phyloP scores from a whole-genome alignment of 1,140 invertebrate species.

The Lutraria rhynchaena region DNA sequence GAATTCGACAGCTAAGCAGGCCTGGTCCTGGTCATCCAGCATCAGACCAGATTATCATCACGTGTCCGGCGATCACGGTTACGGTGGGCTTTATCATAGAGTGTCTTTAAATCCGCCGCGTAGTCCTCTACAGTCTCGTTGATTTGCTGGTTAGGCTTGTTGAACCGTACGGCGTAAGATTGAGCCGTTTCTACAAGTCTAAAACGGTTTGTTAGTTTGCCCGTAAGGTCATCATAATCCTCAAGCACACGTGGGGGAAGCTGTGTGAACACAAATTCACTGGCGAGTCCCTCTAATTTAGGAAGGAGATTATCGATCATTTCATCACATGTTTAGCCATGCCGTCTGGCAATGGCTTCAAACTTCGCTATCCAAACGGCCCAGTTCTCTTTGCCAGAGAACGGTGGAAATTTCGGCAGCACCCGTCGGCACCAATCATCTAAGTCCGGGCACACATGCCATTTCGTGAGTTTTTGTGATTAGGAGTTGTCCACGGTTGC shows the following conservation, averaged over 20 bases:
- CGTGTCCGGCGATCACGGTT: slow-evolving; percentile 3
- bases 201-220: slow-evolving; percentile 22
- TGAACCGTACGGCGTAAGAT: slow-evolving; percentile 21
- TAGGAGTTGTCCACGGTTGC: no score
- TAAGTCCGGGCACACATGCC: no score
- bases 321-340: background rate
- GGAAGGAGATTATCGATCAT: slow-evolving; percentile 18
- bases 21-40: no score
- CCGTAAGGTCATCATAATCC: background rate
- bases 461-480: no score
- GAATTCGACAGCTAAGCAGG: no score
- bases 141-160: background rate
- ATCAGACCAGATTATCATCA: background rate
- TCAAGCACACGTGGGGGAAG: background rate
- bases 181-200: slow-evolving; percentile 25
- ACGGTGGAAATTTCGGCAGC: slow-evolving; percentile 18
- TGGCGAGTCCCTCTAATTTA: slow-evolving; percentile 1
- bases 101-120: slow-evolving; percentile 5
- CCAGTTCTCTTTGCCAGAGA: slow-evolving; percentile 30
- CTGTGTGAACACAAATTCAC: slow-evolving; percentile 17
- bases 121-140: slow-evolving; percentile 25
- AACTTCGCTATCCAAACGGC: slow-evolving; percentile 30
- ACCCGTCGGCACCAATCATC: no score
- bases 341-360: slow-evolving; percentile 5
- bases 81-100: slow-evolving; percentile 25